Evolutionary conservation across 2,797 vertebrate species (phyloP).

Genomic region (Cirrhinus molitorella): DNA sequence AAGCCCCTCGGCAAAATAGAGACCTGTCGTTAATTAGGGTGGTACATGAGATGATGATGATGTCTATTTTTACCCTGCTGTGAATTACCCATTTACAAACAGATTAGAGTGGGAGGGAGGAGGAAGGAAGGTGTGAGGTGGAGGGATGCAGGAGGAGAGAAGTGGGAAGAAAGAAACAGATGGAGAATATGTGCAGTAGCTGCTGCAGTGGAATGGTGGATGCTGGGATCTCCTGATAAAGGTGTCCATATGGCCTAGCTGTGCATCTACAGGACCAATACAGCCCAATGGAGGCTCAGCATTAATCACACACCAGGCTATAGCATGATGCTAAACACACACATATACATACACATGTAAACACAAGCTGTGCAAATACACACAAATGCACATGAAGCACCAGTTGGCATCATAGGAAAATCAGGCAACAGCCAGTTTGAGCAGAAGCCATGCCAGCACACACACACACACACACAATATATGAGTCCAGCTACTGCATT

Average conservation of each 20-base stretch:
- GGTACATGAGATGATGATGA: conserved; percentile 49
- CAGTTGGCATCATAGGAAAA: conserved; percentile 17
- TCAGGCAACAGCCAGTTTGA: conserved; percentile 19
- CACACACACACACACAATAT: neutral
- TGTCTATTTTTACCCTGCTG: conserved; percentile 56
- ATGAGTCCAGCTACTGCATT: neutral
- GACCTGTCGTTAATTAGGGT: conserved; percentile 51
- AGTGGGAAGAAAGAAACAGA: conserved; percentile 63
- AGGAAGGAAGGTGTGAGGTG: conserved; percentile 44
- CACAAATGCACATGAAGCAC: conserved; percentile 47
- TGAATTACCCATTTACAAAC: conserved; percentile 52
- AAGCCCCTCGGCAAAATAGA: conserved; percentile 39
- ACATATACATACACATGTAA: conserved; percentile 36
- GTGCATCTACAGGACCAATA: conserved; percentile 58
- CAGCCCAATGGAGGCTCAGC: conserved; percentile 38
- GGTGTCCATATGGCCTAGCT: conserved; percentile 81
- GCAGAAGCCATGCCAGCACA: conserved; percentile 6
- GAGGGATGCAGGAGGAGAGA: conserved; percentile 41
- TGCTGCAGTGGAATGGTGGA: conserved; percentile 77
- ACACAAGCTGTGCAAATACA: conserved; percentile 60
- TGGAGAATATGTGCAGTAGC: conserved; percentile 74
- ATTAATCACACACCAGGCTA: conserved; percentile 67
- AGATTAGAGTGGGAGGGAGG: conserved; percentile 57
- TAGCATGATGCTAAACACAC: conserved; percentile 47
- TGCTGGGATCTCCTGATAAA: conserved; percentile 81